Evolutionary conservation across 2,888 invertebrate genomes (phyloP).

Genomic region (Abrostola triplasia): DNA sequence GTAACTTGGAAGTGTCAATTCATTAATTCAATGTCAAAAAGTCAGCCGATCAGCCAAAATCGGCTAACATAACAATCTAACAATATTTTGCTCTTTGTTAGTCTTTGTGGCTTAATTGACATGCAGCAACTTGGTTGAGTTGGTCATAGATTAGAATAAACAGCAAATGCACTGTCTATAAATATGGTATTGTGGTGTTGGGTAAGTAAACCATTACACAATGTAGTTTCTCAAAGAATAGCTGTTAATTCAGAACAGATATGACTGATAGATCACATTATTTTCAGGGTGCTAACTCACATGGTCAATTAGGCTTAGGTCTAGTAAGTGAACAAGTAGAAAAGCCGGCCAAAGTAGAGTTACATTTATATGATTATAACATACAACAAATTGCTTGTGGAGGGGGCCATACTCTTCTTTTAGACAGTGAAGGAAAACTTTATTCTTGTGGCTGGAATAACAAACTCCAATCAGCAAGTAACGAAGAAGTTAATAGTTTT

Average conservation of each 20-base stretch:
- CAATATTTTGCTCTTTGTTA: no score
- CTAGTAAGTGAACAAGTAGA: constrained; percentile 90
- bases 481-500: constrained; percentile 85
- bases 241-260: no score
- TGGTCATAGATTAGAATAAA: no score
- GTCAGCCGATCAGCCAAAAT: no score
- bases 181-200: constrained; percentile 77
- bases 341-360: constrained; percentile 83
- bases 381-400: constrained; percentile 92
- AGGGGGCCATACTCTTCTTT: constrained; percentile 92
- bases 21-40: no score
- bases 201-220: constrained; percentile 60
- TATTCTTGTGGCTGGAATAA: constrained; percentile 94
- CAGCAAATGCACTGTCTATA: neutral
- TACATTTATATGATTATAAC: constrained; percentile 79
- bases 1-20: no score
- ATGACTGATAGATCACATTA: neutral
- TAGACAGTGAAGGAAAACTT: constrained; percentile 90
- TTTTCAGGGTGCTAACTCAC: constrained; percentile 94
- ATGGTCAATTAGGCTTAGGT: constrained; percentile 93
- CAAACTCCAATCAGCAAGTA: constrained; percentile 91
- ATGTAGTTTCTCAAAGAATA: neutral
- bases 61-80: no score
- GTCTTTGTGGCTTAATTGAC: no score
- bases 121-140: no score